Base-by-base conservation (phyloP, 2,888 invertebrate species). In the Drosophila subsilvestris region DNA sequence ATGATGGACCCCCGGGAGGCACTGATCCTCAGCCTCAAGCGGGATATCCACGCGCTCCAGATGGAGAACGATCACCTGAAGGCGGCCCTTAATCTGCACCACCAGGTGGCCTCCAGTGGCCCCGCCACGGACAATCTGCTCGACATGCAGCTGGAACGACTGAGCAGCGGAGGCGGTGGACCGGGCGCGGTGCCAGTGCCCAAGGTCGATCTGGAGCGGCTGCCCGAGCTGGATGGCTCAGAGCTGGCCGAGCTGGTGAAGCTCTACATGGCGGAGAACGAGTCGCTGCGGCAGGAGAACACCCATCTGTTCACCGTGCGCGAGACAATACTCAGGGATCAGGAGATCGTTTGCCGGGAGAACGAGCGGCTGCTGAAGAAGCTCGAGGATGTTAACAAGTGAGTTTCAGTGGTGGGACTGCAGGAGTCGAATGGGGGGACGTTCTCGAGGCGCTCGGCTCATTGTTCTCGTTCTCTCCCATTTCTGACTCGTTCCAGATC, bases 1-100 rank as follows among this genome's bases (percentile, higher is more conserved):
- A 96, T 98, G 92, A 98, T 98, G 97, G 98, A 98, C 91, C 98
- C 98, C 0, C 93, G 98, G 74, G 98, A 98, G 90, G 97, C 98
- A 4, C 93, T 98, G 14, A 98, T 98, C 73, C 91, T 98, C 47
- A 97, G 96, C 81, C 91, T 98, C 73, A 98, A 98, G 92, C 93
- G 97, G 47, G 98, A 98, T 93, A 96, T 98, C 9, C 95, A 95
- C 65, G 95, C 96, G 0, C 93, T 98, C 17, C 95, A 97, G 83
- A 95, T 95, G 68, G 98, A 98, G 92, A 98, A 98, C 90, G 96
- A 97, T 74, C 97, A 98, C 86, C 92, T 98, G 5, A 93, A 97
- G 76, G 94, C 96, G 9, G 96, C 96, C 0, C 91, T 97, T 2
- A 94, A 96, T 86, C 93, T 96, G 10, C 94, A 95, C 85, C 93